Percentiles rank a stretch among this genome's conserved stretches.
These are phyloP conservation scores for Heteromurus nitidus DNA, from an alignment of 2,888 invertebrate species.

Conservation along the genomic window DNA sequence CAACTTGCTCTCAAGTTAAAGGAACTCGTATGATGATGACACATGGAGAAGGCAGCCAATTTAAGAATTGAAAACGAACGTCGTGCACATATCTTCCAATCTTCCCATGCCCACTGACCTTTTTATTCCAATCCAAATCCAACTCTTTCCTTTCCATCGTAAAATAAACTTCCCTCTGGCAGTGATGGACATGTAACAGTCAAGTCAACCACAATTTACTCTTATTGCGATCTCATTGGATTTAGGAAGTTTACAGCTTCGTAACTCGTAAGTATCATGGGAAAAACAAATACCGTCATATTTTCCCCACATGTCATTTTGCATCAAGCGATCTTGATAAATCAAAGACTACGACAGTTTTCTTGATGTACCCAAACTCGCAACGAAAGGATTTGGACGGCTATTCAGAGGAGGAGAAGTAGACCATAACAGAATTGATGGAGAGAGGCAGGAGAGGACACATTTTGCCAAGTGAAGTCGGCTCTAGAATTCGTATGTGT, in stretches of 20 bases:
- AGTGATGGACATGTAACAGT: too few species aligned
- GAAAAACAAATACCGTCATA: not conserved
- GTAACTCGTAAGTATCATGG: not conserved
- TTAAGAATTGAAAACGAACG: not conserved
- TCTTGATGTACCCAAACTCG: too few species aligned
- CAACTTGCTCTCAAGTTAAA: too few species aligned
- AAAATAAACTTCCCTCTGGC: too few species aligned
- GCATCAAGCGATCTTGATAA: constrained; percentile 7
- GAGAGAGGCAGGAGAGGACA: not conserved
- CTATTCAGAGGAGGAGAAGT: not conserved
- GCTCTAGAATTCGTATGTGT: too few species aligned
- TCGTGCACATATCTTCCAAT: not conserved
- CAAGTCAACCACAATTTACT: not conserved
- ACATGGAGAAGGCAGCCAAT: not conserved
- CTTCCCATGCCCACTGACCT: constrained; percentile 12
- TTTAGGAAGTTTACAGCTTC: not conserved
- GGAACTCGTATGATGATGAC: too few species aligned
- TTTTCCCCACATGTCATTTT: constrained; percentile 6
- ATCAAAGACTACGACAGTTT: constrained; percentile 14
- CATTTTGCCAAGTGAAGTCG: too few species aligned
- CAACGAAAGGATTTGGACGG: not conserved
- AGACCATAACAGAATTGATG: too few species aligned
- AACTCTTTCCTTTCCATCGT: too few species aligned
- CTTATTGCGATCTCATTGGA: not conserved
- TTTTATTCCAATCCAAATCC: not conserved